Percentiles rank a stretch among this genome's conserved stretches.
Conservation (phyloP, 2,888 invertebrate species). For the Agriopis marginaria region DNA sequence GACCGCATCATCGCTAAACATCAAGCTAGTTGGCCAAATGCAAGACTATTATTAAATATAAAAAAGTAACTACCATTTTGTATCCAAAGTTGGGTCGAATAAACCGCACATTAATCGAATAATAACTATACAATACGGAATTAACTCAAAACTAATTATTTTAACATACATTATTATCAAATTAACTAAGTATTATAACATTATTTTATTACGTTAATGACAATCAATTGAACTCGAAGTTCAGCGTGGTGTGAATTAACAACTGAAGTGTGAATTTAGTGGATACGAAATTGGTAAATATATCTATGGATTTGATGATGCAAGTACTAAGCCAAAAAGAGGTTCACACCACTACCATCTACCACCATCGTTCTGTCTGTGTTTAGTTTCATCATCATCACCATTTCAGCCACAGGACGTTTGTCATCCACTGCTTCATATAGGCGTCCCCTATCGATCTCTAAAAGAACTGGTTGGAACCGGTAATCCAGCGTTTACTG, state of each 20-base stretch:
- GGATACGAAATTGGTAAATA: background rate
- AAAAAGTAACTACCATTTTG: background rate
- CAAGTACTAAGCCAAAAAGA: background rate
- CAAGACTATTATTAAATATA: too few relatives aligned
- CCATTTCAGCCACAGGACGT: too few relatives aligned
- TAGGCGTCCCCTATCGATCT: too few relatives aligned
- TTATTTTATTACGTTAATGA: slow-evolving; percentile 17
- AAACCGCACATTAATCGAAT: background rate
- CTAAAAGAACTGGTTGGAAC: too few relatives aligned
- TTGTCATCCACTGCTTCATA: too few relatives aligned
- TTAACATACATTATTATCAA: background rate
- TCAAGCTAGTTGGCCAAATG: too few relatives aligned
- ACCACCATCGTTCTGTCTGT: too few relatives aligned
- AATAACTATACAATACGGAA: background rate
- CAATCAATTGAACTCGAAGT: background rate
- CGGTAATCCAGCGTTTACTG: too few relatives aligned
- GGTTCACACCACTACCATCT: too few relatives aligned
- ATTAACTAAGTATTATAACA: slow-evolving; percentile 13
- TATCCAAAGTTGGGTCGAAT: background rate
- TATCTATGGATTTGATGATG: background rate
- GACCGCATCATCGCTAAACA: too few relatives aligned
- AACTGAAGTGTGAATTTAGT: slow-evolving; percentile 1
- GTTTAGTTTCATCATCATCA: too few relatives aligned
- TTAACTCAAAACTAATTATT: slow-evolving; percentile 9
- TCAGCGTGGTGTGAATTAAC: background rate